These are phyloP conservation scores for Mus minutoides DNA, from an alignment of 2,797 vertebrate species.

Conservation along the genomic window DNA sequence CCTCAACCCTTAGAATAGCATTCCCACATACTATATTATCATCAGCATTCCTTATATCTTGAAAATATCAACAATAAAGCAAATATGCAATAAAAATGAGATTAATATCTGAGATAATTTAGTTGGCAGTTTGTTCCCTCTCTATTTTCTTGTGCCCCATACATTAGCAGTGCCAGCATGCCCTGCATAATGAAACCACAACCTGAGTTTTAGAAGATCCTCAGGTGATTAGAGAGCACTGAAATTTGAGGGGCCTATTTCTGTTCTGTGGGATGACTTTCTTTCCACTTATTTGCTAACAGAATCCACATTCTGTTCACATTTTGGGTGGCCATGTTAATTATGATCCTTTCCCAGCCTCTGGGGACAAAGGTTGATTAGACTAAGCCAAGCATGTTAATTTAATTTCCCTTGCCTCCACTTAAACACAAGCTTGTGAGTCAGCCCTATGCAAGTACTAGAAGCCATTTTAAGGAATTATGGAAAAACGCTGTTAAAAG, in stretches of 20 bases:
- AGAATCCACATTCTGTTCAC: constrained; percentile 24
- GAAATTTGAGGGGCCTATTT: neutral
- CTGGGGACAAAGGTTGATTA: constrained; percentile 51
- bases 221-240: neutral
- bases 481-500: neutral
- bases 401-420: constrained; percentile 53
- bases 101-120: neutral
- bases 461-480: neutral
- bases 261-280: neutral
- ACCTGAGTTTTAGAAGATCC: neutral
- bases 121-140: neutral
- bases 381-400: constrained; percentile 56
- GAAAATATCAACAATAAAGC: neutral
- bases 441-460: neutral
- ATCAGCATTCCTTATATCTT: neutral
- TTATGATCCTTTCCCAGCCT: neutral
- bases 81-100: neutral
- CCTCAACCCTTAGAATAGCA: neutral
- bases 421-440: constrained; percentile 14
- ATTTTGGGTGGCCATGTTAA: constrained; percentile 45
- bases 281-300: constrained; percentile 12
- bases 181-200: neutral
- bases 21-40: neutral
- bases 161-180: neutral
- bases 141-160: neutral